These are phyloP conservation scores for Alectoris magna DNA, from an alignment of 2,797 vertebrate genomes.

Conservation along the genomic window DNA sequence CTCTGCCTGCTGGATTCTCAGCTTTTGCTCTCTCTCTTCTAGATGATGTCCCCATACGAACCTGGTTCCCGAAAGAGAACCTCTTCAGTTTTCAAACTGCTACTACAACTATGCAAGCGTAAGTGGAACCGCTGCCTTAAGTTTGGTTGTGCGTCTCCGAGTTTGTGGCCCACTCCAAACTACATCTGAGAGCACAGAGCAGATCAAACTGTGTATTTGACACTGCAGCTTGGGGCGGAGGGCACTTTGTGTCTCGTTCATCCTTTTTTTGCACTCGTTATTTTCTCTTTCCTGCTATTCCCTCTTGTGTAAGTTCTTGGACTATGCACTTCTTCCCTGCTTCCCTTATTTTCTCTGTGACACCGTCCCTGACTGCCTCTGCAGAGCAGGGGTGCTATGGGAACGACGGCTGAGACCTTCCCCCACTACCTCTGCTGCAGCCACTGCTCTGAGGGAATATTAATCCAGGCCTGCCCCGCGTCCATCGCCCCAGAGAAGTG, in stretches of 20 bases:
- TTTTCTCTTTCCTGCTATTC: background rate
- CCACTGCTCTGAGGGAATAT: background rate
- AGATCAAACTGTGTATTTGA: background rate
- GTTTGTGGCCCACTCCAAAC: rapidly evolving
- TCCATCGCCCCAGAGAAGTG: background rate
- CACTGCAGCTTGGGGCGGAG: rapidly evolving
- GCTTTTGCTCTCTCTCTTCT: conserved; percentile 54
- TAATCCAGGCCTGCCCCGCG: background rate
- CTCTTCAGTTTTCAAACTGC: conserved; percentile 97
- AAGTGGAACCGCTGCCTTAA: conserved; percentile 76
- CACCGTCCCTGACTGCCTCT: background rate
- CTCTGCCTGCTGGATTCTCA: conserved; percentile 2
- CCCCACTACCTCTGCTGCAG: background rate
- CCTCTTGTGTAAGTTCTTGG: background rate
- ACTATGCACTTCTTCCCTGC: background rate
- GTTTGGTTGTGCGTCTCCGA: background rate
- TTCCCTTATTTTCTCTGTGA: background rate
- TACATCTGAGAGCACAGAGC: background rate
- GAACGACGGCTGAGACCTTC: background rate
- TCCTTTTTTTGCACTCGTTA: background rate
- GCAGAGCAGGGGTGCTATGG: background rate
- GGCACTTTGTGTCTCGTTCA: background rate
- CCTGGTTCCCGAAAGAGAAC: conserved; percentile 97
- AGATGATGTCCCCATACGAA: conserved; percentile 89
- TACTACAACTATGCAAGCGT: conserved; percentile 99